phyloP scores from a whole-genome alignment of 92 coral and sea anemone genomes.

The Epizoanthus stellaris region DNA sequence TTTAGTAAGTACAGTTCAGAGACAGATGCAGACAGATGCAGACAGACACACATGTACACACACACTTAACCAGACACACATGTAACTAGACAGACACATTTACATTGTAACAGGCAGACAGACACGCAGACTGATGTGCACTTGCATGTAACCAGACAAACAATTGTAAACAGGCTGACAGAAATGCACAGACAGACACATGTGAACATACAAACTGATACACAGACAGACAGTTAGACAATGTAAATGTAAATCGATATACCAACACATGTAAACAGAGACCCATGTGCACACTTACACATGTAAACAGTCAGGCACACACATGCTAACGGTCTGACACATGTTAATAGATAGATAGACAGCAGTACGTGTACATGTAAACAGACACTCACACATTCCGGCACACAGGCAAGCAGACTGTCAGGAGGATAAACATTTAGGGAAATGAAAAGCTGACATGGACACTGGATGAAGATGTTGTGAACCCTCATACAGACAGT shows the following conservation, averaged over 20 bases:
- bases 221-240: neutral
- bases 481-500: too few relatives aligned
- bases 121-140: neutral
- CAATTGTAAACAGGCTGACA: neutral
- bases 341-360: neutral
- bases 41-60: neutral
- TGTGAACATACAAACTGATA: neutral
- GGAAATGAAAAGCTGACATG: too few relatives aligned
- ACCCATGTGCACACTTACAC: too few relatives aligned
- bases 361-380: neutral
- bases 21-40: too few relatives aligned
- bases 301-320: neutral
- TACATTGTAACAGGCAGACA: neutral
- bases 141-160: neutral
- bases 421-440: too few relatives aligned
- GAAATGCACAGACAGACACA: neutral
- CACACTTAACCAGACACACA: neutral
- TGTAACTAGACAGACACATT: neutral
- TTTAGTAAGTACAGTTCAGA: constrained; percentile 67
- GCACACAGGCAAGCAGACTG: too few relatives aligned
- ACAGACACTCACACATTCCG: neutral
- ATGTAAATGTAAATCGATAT: too few relatives aligned
- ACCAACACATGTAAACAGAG: too few relatives aligned
- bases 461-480: too few relatives aligned
- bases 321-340: too few relatives aligned